Evolutionary conservation across 2,113 vertebrate genomes (phyloP).

Genomic region (Toxostoma redivivum): DNA sequence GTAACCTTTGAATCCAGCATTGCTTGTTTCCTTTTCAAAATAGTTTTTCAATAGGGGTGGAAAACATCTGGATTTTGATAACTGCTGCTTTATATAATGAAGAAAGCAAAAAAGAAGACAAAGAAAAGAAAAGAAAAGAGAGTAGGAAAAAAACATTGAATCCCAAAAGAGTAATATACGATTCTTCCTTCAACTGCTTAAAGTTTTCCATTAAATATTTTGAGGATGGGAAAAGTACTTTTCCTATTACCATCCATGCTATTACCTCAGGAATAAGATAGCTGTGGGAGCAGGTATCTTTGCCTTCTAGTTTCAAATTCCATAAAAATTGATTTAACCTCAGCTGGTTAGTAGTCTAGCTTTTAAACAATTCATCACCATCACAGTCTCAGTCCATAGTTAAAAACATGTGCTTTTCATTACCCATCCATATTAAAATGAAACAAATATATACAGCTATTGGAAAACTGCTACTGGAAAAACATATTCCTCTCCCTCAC

Average conservation of each 20-base stretch:
- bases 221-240: background rate
- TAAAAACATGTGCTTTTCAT: background rate
- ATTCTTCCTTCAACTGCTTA: background rate
- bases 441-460: background rate
- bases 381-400: background rate
- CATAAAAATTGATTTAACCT: background rate
- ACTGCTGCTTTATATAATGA: background rate
- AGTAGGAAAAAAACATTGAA: background rate
- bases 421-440: background rate
- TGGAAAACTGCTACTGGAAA: background rate
- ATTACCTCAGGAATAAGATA: background rate
- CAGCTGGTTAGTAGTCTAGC: background rate
- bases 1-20: background rate
- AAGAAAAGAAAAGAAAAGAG: background rate
- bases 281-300: background rate
- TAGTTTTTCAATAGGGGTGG: background rate
- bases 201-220: background rate
- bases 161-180: background rate
- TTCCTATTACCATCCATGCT: background rate
- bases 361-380: background rate
- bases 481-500: background rate
- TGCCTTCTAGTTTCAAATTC: background rate
- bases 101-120: background rate
- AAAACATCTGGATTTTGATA: constrained; percentile 3
- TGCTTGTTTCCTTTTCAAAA: background rate